phyloP scores from a whole-genome alignment of 2,113 vertebrate species.

The Melanocharis versteri region DNA sequence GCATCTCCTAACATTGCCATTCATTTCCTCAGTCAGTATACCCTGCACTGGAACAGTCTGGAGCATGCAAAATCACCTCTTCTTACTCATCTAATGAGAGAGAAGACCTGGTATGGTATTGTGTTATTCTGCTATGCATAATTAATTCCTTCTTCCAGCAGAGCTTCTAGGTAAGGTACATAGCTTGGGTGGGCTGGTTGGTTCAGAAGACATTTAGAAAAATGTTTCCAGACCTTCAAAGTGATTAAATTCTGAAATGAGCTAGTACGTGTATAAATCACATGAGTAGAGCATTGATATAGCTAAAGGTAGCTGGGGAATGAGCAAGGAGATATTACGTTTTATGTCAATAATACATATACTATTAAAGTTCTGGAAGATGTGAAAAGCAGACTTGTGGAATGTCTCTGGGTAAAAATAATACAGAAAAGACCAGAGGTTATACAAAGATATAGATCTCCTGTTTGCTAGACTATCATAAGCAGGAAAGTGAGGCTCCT shows the following conservation, averaged over 20 bases:
- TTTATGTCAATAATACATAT: not conserved
- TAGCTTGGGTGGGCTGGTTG: not conserved
- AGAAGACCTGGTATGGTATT: not conserved
- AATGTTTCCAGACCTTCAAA: not conserved
- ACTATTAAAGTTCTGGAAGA: not conserved
- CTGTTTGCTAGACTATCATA: not conserved
- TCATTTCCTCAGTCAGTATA: not conserved
- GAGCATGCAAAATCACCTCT: conserved; percentile 4
- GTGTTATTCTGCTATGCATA: not conserved
- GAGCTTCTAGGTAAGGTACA: not conserved
- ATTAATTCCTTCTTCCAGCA: not conserved
- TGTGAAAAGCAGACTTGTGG: not conserved
- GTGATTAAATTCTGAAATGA: not conserved
- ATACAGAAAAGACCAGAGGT: not conserved
- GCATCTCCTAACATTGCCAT: not conserved
- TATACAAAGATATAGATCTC: not conserved
- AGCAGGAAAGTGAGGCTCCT: not conserved
- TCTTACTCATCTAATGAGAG: not conserved
- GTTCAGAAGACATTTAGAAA: not conserved
- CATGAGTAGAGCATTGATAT: not conserved
- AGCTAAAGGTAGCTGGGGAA: not conserved
- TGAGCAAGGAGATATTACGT: not conserved
- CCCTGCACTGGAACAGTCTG: not conserved
- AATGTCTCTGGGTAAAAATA: not conserved
- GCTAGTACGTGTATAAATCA: not conserved